Conservation (phyloP, 2,888 invertebrate genomes). For the Ischnura elegans region DNA sequence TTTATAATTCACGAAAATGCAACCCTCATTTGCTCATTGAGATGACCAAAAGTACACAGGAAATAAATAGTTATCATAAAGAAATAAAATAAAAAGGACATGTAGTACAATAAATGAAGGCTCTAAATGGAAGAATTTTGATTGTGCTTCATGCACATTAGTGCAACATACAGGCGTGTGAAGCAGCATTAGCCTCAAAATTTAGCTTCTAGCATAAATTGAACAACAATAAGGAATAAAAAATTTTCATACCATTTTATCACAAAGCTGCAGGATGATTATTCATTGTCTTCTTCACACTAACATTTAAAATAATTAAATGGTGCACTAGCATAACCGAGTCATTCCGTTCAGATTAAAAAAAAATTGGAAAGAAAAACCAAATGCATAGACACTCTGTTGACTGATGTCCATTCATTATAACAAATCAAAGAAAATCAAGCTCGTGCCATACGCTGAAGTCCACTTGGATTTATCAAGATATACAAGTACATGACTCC, state of each 20-base stretch:
- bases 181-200: neutral
- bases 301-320: too few relatives aligned
- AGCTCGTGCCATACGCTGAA: too few relatives aligned
- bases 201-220: neutral
- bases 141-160: constrained; percentile 15
- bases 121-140: neutral
- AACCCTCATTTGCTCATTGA: too few relatives aligned
- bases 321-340: too few relatives aligned
- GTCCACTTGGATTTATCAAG: too few relatives aligned
- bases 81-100: neutral
- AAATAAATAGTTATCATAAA: neutral
- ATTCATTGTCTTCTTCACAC: neutral
- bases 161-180: neutral
- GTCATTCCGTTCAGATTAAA: too few relatives aligned
- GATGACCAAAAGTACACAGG: neutral
- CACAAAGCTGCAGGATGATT: neutral
- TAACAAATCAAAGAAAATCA: too few relatives aligned
- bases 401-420: too few relatives aligned
- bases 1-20: too few relatives aligned
- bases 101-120: neutral
- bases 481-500: too few relatives aligned
- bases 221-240: neutral
- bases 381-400: too few relatives aligned
- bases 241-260: constrained; percentile 7
- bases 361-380: too few relatives aligned